These are phyloP conservation scores for Craseonycteris thonglongyai DNA, from an alignment of 2,113 vertebrate genomes.

Conservation along the genomic window DNA sequence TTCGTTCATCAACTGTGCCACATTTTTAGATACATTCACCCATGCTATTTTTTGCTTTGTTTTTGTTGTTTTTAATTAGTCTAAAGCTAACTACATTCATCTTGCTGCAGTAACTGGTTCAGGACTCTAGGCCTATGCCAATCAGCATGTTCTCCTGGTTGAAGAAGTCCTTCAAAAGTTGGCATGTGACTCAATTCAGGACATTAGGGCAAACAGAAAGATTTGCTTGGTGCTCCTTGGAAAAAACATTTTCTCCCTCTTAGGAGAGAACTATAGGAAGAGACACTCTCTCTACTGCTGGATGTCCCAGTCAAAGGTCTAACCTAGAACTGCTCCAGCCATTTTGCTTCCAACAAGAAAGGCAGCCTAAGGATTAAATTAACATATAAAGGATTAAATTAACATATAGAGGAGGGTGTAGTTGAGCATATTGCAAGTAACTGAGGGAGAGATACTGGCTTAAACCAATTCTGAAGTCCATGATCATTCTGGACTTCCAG, in stretches of 20 bases:
- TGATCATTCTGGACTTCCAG: not conserved
- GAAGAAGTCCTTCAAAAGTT: not conserved
- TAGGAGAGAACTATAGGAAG: not conserved
- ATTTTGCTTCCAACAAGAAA: not conserved
- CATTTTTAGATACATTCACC: not conserved
- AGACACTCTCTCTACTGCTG: not conserved
- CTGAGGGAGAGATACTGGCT: not conserved
- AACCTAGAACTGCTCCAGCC: not conserved
- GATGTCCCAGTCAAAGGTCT: not conserved
- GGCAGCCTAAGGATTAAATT: not conserved
- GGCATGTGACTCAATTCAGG: not conserved
- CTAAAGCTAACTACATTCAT: not conserved
- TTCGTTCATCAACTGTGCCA: not conserved
- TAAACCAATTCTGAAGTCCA: not conserved
- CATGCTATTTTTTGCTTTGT: not conserved
- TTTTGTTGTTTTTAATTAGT: not conserved
- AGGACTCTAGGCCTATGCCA: not conserved
- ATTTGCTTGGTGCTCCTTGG: not conserved
- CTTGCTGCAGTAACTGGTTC: not conserved
- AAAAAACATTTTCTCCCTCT: not conserved
- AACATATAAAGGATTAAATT: not conserved
- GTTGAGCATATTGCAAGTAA: not conserved
- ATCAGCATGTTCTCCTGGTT: not conserved
- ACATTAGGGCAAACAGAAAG: not conserved
- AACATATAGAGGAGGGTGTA: not conserved